phyloP scores from a whole-genome alignment of 2,113 vertebrate genomes.

The Caracal caracal region DNA sequence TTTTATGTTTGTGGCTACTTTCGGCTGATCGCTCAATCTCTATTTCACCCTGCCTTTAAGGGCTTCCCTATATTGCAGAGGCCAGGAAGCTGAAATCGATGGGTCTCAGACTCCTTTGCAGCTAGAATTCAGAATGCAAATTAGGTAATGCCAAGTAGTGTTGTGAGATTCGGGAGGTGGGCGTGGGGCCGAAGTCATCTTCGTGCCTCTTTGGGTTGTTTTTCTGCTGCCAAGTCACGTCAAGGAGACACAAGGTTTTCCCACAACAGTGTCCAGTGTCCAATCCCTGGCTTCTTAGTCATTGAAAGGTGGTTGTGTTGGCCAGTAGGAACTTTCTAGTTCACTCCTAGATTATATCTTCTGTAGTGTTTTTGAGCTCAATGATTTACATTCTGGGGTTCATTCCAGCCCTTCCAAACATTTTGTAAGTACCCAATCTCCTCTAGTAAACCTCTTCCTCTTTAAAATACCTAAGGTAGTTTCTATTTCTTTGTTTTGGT shows the following conservation, averaged over 20 bases:
- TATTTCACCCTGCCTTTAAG: background rate
- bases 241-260: background rate
- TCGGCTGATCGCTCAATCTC: background rate
- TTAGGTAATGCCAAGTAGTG: background rate
- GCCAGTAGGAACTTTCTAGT: background rate
- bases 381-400: background rate
- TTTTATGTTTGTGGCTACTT: background rate
- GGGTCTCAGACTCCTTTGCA: background rate
- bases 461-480: background rate
- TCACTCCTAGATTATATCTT: background rate
- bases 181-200: background rate
- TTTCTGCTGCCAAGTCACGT: background rate
- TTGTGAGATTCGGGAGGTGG: background rate
- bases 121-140: conserved; percentile 29
- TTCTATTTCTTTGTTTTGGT: conserved; percentile 10
- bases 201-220: background rate
- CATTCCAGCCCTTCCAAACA: background rate
- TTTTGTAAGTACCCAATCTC: background rate
- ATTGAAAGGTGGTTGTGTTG: background rate
- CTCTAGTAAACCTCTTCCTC: conserved; percentile 1
- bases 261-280: background rate
- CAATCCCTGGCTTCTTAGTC: background rate
- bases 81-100: background rate
- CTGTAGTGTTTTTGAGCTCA: background rate
- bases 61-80: background rate